These are phyloP conservation scores for Drosophila macrothrix DNA, from an alignment of 2,888 invertebrate species.

Conservation along the genomic window DNA sequence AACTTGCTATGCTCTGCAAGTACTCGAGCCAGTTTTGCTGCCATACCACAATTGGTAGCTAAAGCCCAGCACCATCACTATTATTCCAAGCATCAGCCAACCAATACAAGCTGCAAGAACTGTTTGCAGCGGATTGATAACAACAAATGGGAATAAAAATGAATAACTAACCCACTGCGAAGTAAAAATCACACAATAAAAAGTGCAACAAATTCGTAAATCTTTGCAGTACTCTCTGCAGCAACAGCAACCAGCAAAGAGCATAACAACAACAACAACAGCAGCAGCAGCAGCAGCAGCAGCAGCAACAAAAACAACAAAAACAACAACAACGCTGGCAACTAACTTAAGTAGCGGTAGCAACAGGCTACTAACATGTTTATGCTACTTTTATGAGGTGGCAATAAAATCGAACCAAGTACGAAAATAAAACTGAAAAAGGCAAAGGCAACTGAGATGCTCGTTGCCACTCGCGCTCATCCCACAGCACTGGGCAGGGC, in stretches of 20 bases:
- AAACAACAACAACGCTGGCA: constrained; percentile 32
- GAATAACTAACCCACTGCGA: background rate
- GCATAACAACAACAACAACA: constrained; percentile 10
- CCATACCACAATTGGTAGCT: background rate
- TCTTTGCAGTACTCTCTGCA: constrained; percentile 20
- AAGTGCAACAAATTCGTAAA: constrained; percentile 71
- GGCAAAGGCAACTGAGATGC: constrained; percentile 29
- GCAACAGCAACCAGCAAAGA: constrained; percentile 2
- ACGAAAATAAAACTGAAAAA: constrained; percentile 67
- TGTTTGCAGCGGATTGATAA: background rate
- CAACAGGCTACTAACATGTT: constrained; percentile 80
- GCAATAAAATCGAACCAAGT: constrained; percentile 77
- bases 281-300: constrained; percentile 10
- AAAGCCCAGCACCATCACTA: background rate
- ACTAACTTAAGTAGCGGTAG: constrained; percentile 80
- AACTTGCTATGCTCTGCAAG: constrained; percentile 34
- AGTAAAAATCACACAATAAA: constrained; percentile 51
- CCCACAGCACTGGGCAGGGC: background rate
- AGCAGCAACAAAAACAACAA: constrained; percentile 11
- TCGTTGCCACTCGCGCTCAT: background rate
- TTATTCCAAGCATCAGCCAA: background rate
- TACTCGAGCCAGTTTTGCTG: background rate
- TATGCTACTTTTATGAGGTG: constrained; percentile 79
- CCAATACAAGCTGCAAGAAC: background rate
- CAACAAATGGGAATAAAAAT: background rate